A percentile compares a stretch with the other conserved stretches of the same genome.
phyloP scores from a whole-genome alignment of 2,113 vertebrate genomes.

The Anseranas semipalmata region DNA sequence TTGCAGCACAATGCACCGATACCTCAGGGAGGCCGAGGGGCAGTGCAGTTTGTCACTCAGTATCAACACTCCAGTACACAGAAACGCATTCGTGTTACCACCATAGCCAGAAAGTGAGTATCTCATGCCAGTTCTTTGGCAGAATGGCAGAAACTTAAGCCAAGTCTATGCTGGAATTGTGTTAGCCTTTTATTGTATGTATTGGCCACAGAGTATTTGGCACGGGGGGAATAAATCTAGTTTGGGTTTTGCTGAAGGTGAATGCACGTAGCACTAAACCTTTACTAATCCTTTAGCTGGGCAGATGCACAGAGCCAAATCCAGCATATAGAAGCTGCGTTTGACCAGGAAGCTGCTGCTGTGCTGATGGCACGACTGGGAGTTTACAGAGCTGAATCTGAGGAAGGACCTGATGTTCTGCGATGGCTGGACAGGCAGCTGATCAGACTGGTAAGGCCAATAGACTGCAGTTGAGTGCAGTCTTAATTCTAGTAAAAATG shows the following conservation, averaged over 20 bases:
- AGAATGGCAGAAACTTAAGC: background rate
- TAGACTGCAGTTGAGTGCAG: background rate
- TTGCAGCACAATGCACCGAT: slow-evolving; percentile 92
- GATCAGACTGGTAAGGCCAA: slow-evolving; percentile 89
- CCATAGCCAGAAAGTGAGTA: slow-evolving; percentile 93
- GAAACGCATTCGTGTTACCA: slow-evolving; percentile 92
- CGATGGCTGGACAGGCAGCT: slow-evolving; percentile 98
- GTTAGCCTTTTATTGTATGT: background rate
- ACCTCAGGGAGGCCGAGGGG: slow-evolving; percentile 93
- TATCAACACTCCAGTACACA: slow-evolving; percentile 95
- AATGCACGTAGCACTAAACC: background rate
- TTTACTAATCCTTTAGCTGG: slow-evolving; percentile 81
- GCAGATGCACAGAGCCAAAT: slow-evolving; percentile 95
- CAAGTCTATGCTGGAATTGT: background rate
- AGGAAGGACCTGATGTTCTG: slow-evolving; percentile 94
- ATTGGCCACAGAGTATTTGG: background rate
- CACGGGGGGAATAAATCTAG: background rate
- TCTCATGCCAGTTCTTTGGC: background rate
- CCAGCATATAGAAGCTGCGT: slow-evolving; percentile 93
- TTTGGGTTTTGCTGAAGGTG: background rate
- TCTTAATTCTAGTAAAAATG: background rate
- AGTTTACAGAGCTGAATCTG: slow-evolving; percentile 92
- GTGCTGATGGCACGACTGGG: slow-evolving; percentile 96
- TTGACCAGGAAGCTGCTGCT: slow-evolving; percentile 94
- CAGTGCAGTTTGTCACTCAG: slow-evolving; percentile 93